Evolutionary conservation across 2,888 invertebrate genomes (phyloP), one percentile per base, ranked within the genome.

Genomic region (Nephrotoma guestfalica): DNA sequence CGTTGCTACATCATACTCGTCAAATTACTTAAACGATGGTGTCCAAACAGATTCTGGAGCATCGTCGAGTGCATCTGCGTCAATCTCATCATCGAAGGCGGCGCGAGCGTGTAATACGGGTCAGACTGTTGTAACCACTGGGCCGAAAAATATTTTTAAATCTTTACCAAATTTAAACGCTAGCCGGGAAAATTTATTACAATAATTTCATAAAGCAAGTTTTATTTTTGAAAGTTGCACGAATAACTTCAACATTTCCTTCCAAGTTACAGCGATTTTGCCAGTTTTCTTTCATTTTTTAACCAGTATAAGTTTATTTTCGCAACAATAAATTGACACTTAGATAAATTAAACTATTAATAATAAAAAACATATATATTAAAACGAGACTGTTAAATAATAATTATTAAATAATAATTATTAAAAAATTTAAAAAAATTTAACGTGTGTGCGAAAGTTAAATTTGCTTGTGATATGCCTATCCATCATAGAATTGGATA

Each of bases 131-230:
- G 51, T 57, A 9, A 42, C 42, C 86, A 84, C 13, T 40, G n/a
- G 41, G 30, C 43, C 15, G n/a, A 83, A 47, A 15, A 83, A 83
- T 57, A 86, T 93, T 88, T 93, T 93, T 89, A 93, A 93, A 90
- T 93, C 93, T 89, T 93, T 95, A 92, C 95, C 95, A 91, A 95
- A 95, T 92, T 92, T 95, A 92, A 94, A 94, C 91, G 94, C 94
- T 89, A 94, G 94, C 90, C 94, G 93, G 90, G 94, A 94, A 91
- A 93, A 93, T 90, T 92, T 94, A 89, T 92, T 94, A 89, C 93
- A 93, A 90, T 92, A 90, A 88, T 90, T 30, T 88, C 89, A 88
- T 30, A 30, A 30, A 85, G 43, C 13, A 57, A 15, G 5, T 57
- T 86, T 43, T 86, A 41, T 13, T 85, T 43, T 13, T 11, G 6